Evolutionary conservation across 2,797 vertebrate genomes (phyloP).

Genomic region (Microchirus variegatus): DNA sequence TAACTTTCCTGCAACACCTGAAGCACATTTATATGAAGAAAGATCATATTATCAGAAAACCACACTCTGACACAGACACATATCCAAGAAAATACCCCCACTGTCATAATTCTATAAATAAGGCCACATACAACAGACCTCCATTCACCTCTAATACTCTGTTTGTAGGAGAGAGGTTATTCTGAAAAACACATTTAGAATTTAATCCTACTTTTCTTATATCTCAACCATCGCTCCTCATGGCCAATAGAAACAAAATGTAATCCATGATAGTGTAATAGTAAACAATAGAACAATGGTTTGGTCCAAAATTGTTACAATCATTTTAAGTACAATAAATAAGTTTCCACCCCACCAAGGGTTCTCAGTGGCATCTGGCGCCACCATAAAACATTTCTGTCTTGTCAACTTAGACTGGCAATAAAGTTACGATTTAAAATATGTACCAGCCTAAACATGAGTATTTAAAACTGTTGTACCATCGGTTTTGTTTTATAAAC

Average conservation of each 20-base stretch:
- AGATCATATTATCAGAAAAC: constrained; percentile 10
- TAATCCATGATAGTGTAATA: background rate
- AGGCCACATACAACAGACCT: constrained; percentile 16
- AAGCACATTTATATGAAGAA: background rate
- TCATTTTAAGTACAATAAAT: too few relatives aligned
- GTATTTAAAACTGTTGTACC: too few relatives aligned
- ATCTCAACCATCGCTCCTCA: constrained; percentile 11
- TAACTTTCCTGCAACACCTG: constrained; percentile 2
- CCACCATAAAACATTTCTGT: too few relatives aligned
- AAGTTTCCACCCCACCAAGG: too few relatives aligned
- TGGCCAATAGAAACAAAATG: background rate
- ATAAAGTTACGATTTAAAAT: too few relatives aligned
- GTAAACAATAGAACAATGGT: background rate
- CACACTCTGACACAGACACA: background rate
- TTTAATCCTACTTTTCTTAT: constrained; percentile 26
- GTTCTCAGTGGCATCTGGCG: too few relatives aligned
- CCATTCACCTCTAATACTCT: constrained; percentile 3
- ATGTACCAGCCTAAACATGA: too few relatives aligned
- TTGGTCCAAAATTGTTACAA: background rate
- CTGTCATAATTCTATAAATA: background rate
- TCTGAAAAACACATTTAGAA: constrained; percentile 41
- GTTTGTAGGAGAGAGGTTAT: background rate
- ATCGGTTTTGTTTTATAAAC: too few relatives aligned
- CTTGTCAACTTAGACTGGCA: too few relatives aligned
- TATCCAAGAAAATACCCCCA: constrained; percentile 4